A percentile compares a stretch with the other conserved stretches of the same genome.
Conservation (phyloP, 2,797 vertebrate genomes). For the Botia kubotai region DNA sequence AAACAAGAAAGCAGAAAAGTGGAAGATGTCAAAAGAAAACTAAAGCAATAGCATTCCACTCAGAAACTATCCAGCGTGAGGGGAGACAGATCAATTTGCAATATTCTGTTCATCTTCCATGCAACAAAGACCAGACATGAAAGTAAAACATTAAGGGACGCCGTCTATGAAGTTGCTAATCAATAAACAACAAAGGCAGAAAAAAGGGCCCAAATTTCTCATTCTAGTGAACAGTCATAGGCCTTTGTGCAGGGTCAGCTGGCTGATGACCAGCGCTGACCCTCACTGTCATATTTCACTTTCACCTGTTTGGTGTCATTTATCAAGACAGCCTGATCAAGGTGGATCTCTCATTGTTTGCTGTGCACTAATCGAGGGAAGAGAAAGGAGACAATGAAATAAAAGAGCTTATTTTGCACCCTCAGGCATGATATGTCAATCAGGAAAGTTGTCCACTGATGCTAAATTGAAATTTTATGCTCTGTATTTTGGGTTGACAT, state of each 20-base stretch:
- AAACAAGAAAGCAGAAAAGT: conserved; percentile 69
- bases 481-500: conserved; percentile 4
- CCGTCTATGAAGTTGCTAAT: conserved; percentile 90
- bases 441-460: conserved; percentile 11
- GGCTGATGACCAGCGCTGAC: conserved; percentile 56
- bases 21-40: conserved; percentile 68
- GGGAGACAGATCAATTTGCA: conserved; percentile 94
- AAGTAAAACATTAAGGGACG: conserved; percentile 91
- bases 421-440: background rate
- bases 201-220: conserved; percentile 71
- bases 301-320: conserved; percentile 77
- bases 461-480: conserved; percentile 4
- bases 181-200: conserved; percentile 92
- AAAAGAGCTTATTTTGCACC: conserved; percentile 29
- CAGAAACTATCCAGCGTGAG: conserved; percentile 83
- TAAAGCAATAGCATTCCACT: conserved; percentile 83
- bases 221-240: conserved; percentile 70
- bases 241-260: conserved; percentile 66
- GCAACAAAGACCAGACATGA: conserved; percentile 95
- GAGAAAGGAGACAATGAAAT: conserved; percentile 17
- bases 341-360: conserved; percentile 65
- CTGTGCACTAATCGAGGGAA: conserved; percentile 6
- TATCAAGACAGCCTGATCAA: conserved; percentile 71
- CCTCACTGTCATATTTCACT: conserved; percentile 70
- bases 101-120: conserved; percentile 85